Conservation (phyloP, 2,797 vertebrate species). For the Ibycter americanus region DNA sequence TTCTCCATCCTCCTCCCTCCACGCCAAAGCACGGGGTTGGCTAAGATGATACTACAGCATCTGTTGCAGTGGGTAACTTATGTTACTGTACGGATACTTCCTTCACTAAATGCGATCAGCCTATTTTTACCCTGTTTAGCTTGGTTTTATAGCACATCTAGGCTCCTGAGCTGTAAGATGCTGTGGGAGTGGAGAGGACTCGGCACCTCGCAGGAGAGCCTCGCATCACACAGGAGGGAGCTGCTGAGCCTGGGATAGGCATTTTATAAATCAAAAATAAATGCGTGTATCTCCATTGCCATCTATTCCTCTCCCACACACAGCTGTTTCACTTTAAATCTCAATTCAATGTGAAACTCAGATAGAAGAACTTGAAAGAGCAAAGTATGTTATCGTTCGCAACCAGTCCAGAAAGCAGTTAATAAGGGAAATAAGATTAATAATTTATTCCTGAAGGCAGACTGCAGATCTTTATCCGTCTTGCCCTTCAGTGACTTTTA, state of each 20-base stretch:
- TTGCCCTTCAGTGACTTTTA: constrained; percentile 12
- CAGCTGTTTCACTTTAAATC: constrained; percentile 69
- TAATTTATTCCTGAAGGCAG: constrained; percentile 57
- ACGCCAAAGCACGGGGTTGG: fast-evolving
- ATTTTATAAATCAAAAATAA: constrained; percentile 71
- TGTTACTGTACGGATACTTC: background rate
- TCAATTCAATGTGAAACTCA: constrained; percentile 44
- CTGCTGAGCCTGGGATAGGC: constrained; percentile 57
- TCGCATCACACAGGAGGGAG: constrained; percentile 53
- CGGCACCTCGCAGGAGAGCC: constrained; percentile 38
- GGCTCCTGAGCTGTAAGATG: constrained; percentile 40
- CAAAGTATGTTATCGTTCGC: constrained; percentile 42
- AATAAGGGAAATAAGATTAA: constrained; percentile 61
- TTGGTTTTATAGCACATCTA: background rate
- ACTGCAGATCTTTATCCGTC: constrained; percentile 26
- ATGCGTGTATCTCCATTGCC: constrained; percentile 47
- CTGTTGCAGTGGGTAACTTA: background rate
- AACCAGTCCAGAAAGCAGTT: constrained; percentile 57
- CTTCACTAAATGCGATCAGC: background rate
- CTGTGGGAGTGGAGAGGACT: constrained; percentile 57
- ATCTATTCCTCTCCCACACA: constrained; percentile 66
- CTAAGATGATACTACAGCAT: background rate
- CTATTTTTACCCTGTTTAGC: constrained; percentile 22
- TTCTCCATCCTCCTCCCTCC: background rate
- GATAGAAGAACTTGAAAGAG: constrained; percentile 61